Evolutionary conservation across 1,140 invertebrate genomes (phyloP).

Genomic region (Steinernema khuongi): DNA sequence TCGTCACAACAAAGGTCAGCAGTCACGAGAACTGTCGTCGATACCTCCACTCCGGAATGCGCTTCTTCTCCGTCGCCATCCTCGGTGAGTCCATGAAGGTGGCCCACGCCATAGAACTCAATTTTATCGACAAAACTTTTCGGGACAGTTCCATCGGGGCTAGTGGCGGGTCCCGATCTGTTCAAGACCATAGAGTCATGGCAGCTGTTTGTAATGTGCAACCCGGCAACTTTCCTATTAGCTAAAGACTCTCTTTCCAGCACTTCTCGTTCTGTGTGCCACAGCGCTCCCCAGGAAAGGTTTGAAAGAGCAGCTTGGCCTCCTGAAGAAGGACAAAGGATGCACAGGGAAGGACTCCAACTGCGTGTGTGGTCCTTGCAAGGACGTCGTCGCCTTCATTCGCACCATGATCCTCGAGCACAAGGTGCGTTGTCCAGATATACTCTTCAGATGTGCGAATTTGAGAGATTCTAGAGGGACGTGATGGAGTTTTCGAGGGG

Average conservation of each 20-base stretch:
- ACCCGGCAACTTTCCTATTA: not conserved
- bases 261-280: not conserved
- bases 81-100: no score
- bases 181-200: no score
- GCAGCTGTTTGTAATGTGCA: no score
- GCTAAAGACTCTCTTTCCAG: not conserved
- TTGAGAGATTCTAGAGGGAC: no score
- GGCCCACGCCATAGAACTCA: no score
- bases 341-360: not conserved
- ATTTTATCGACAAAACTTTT: no score
- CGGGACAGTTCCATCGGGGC: no score
- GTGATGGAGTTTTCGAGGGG: no score
- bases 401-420: not conserved
- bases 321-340: not conserved
- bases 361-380: slow-evolving; percentile 11
- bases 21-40: not conserved
- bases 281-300: not conserved
- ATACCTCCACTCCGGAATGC: not conserved
- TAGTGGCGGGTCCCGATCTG: no score
- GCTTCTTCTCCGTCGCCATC: not conserved
- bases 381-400: not conserved
- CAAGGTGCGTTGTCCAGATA: no score
- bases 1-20: slow-evolving; percentile 9
- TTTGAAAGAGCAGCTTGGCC: not conserved
- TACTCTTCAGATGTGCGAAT: no score